Conservation (phyloP, 1,140 invertebrate species). For the Trichonephila clavata region DNA sequence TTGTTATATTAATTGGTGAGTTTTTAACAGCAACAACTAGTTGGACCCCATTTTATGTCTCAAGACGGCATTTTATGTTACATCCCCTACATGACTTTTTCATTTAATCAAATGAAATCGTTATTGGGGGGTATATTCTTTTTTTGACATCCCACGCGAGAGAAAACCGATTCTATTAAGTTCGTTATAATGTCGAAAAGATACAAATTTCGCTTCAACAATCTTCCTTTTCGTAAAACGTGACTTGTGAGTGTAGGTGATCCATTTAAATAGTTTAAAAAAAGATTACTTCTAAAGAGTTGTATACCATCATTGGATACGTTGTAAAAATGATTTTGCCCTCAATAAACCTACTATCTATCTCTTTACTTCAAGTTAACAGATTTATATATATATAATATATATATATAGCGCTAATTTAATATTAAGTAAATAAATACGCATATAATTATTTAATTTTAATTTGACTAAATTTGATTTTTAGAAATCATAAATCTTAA, state of each 20-base stretch:
- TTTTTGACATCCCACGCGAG: not conserved
- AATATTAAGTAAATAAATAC: too few species aligned
- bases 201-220: not conserved
- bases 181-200: not conserved
- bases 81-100: not conserved
- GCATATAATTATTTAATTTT: too few species aligned
- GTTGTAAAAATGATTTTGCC: too few species aligned
- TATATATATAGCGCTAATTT: too few species aligned
- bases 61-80: not conserved
- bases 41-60: not conserved
- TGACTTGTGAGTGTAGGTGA: too few species aligned
- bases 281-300: too few species aligned
- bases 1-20: conserved; percentile 1
- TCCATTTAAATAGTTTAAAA: fast-evolving
- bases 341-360: too few species aligned
- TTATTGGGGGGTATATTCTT: not conserved
- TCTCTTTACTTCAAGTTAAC: too few species aligned
- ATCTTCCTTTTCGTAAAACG: not conserved
- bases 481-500: too few species aligned
- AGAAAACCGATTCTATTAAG: not conserved
- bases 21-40: conserved; percentile 12
- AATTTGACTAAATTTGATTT: too few species aligned
- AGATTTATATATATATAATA: too few species aligned
- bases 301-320: too few species aligned
- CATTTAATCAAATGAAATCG: not conserved